Evolutionary conservation across 2,888 invertebrate genomes (phyloP), one percentile per base, ranked within the genome.

Genomic region (Andrena fulva): DNA sequence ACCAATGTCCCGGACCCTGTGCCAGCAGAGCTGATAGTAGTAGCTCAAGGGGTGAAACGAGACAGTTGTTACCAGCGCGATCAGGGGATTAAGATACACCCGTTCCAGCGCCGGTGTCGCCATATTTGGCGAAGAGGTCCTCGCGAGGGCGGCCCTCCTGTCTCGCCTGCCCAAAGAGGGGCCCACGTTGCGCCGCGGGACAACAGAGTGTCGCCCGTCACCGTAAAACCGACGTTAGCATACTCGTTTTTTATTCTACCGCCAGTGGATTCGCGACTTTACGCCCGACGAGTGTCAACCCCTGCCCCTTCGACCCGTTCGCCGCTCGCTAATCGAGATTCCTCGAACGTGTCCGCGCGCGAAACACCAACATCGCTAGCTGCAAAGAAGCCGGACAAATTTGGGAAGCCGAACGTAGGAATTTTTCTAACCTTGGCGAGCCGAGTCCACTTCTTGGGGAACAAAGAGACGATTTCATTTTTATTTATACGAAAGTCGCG

Each of bases 21-120:
- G 8, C n/a, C 7, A 54, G n/a, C 54, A 8, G 3, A 20, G 20
- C 8, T 54, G 54, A 20, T 54, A 54, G 20, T 20, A 54, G 54
- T 54, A 52, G 2, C 54, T 7, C 8, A 54, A 24, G 24, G 27
- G 24, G 24, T 56, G 4, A 89, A 91, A 90, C 86, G 90, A 89
- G 89, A 91, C 90, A 88, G 89, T 90, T 89, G 88, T 83, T 85
- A 83, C 87, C 87, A 77, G 85, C 69, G 77, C 76, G 79, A 79
- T 87, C 66, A 73, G 29, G 20, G 85, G 89, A 90, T 88, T 89
- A 89, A 89, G 86, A 86, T 80, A 80, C 81, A 71, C 72, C 48
- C 31, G 52, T 27, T 29, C 16, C 42, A 20, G 52, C 64, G 60
- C 29, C 59, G 68, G 3, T 31, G 69, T 62, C 63, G 62, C 88